phyloP scores from a whole-genome alignment of 2,797 vertebrate genomes.

The Acanthurus lineatus region DNA sequence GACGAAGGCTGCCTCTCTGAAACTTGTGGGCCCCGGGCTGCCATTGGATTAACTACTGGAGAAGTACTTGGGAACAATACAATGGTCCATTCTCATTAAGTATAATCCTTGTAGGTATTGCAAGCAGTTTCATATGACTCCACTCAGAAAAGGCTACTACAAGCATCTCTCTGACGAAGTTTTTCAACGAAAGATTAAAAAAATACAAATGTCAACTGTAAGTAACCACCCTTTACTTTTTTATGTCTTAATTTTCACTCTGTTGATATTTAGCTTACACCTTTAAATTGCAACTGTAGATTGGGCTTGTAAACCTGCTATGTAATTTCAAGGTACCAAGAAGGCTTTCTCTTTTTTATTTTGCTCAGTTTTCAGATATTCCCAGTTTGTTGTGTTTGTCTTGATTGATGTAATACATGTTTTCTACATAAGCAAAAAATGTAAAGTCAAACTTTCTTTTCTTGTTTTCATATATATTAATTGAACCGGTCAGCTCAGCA shows the following conservation, averaged over 20 bases:
- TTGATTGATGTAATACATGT: slow-evolving; percentile 17
- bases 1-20: slow-evolving; percentile 47
- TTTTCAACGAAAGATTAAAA: slow-evolving; percentile 57
- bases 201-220: slow-evolving; percentile 83
- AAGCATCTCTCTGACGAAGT: slow-evolving; percentile 67
- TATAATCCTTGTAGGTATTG: slow-evolving; percentile 91
- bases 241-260: slow-evolving; percentile 5
- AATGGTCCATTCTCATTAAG: slow-evolving; percentile 87
- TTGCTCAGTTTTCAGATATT: slow-evolving; percentile 2
- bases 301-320: slow-evolving; percentile 8
- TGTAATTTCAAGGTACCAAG: slow-evolving; percentile 3
- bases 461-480: slow-evolving; percentile 22
- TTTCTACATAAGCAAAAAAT: slow-evolving; percentile 3
- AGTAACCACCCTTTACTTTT: slow-evolving; percentile 64
- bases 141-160: slow-evolving; percentile 72
- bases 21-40: slow-evolving; percentile 46
- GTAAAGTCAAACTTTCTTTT: slow-evolving; percentile 4
- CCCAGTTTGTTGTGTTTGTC: slow-evolving; percentile 8
- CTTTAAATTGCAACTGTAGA: slow-evolving; percentile 2
- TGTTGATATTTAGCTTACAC: slow-evolving; percentile 11
- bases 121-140: slow-evolving; percentile 94
- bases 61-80: slow-evolving; percentile 84
- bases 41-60: slow-evolving; percentile 86
- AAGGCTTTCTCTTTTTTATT: neutral
- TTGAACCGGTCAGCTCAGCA: slow-evolving; percentile 14